A percentile compares a stretch with the other conserved stretches of the same genome.
These are phyloP conservation scores for Styela clava DNA, from an alignment of 23 tunicate species.

Conservation along the genomic window DNA sequence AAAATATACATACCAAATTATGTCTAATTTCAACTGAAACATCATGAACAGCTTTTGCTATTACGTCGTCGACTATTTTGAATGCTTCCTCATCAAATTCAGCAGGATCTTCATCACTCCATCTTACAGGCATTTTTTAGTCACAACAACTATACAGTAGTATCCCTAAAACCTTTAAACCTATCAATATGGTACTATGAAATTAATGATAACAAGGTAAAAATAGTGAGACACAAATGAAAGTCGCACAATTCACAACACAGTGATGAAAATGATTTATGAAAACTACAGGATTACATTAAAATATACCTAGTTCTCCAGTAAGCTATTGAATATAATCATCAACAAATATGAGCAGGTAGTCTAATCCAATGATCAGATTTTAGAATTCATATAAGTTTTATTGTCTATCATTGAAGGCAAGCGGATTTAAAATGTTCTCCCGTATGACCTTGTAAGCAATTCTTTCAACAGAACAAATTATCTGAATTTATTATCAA, in stretches of 20 bases:
- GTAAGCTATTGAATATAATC: too few species aligned
- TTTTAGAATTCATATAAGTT: too few species aligned
- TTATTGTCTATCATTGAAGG: too few species aligned
- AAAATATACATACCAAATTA: constrained; percentile 40
- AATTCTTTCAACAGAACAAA: too few species aligned
- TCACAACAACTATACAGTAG: background rate
- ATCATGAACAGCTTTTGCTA: constrained; percentile 35
- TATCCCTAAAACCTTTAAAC: background rate
- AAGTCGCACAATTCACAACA: background rate
- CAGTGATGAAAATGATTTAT: background rate
- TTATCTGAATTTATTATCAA: too few species aligned
- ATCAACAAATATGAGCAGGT: too few species aligned
- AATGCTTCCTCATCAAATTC: constrained; percentile 62
- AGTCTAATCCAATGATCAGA: too few species aligned
- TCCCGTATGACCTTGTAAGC: too few species aligned
- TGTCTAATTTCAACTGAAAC: constrained; percentile 48
- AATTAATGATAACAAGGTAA: background rate
- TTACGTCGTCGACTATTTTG: constrained; percentile 53
- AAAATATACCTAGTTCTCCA: too few species aligned
- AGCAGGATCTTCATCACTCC: background rate
- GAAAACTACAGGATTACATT: background rate
- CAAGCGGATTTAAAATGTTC: too few species aligned
- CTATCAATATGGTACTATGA: too few species aligned
- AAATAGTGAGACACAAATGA: background rate
- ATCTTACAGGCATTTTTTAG: constrained; percentile 1